Evolutionary conservation across 2,797 vertebrate genomes (phyloP), one percentile per base, ranked within the genome.

Genomic region (Neopelma chrysocephalum): DNA sequence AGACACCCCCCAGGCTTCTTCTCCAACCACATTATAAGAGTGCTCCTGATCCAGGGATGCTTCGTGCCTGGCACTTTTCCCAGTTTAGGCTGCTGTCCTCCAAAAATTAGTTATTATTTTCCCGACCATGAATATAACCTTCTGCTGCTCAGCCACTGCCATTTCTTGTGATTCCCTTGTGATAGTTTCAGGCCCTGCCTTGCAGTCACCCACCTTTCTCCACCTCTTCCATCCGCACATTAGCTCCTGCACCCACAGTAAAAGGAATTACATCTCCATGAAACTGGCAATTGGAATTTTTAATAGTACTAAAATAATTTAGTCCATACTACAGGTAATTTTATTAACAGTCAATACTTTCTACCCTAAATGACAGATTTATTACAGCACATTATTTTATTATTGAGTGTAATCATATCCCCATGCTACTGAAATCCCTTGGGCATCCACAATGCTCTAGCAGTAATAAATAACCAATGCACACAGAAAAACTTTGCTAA

Each of bases 281-380:
- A 94, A 93, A 57, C 53, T 36, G 13, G 70, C 47, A 88, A 90
- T 77, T 94, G 90, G 95, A 96, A 94, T 87, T 94, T 95, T 96
- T 96, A 95, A 95, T 81, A 93, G 66, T 61, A 79, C 65, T 94
- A 92, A 69, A 94, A 91, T 97, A 96, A 97, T 97, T 97, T 92
- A 93, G 85, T 83, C 88, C 89, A 88, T 93, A 89, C 92, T 88
- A 95, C 86, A 98, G 97, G 95, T 97, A 94, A 96, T 97, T 96
- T 97, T 93, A 97, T 97, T 95, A 97, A 89, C 89, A 96, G 72
- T 96, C 96, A 97, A 96, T 96, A 97, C 97, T 97, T 97, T 97
- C 93, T 96, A 95, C 76, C 72, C 95, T 95, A 96, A 98, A 95
- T 95, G 97, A 97, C 98, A 97, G 97, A 98, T 98, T 97, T 97